phyloP scores from a whole-genome alignment of 2,888 invertebrate species.

The Ochropleura leucogaster region DNA sequence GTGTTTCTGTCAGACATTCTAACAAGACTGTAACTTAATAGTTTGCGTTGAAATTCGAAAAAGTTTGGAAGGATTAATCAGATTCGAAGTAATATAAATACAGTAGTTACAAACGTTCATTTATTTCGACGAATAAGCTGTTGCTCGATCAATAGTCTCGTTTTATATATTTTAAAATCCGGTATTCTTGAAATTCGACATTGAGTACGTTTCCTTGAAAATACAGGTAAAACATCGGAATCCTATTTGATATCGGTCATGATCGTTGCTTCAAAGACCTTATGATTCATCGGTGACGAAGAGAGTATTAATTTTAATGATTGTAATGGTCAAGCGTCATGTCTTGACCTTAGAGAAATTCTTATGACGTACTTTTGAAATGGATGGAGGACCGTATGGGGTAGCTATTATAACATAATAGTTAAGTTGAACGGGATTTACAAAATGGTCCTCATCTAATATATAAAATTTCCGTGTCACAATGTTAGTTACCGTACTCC shows the following conservation, averaged over 20 bases:
- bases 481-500: too few species aligned
- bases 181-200: constrained; percentile 39
- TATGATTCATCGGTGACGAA: constrained; percentile 45
- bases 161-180: constrained; percentile 41
- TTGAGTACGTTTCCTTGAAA: constrained; percentile 47
- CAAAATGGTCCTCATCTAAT: constrained; percentile 20
- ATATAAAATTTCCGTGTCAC: too few species aligned
- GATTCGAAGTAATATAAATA: neutral
- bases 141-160: neutral
- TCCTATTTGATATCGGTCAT: constrained; percentile 22
- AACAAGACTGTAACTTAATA: neutral
- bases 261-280: constrained; percentile 20
- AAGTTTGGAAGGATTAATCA: neutral
- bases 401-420: too few species aligned
- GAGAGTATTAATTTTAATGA: constrained; percentile 19
- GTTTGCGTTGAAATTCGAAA: neutral
- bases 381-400: too few species aligned
- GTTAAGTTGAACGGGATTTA: constrained; percentile 12
- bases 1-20: neutral
- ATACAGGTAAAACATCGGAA: constrained; percentile 20
- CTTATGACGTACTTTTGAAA: neutral
- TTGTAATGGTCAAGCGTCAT: constrained; percentile 2
- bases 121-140: constrained; percentile 5
- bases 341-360: constrained; percentile 27
- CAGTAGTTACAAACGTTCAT: neutral